A percentile compares a stretch with the other conserved stretches of the same genome.
Evolutionary conservation across 2,113 vertebrate genomes (phyloP).

Genomic region (Rallus limicola): DNA sequence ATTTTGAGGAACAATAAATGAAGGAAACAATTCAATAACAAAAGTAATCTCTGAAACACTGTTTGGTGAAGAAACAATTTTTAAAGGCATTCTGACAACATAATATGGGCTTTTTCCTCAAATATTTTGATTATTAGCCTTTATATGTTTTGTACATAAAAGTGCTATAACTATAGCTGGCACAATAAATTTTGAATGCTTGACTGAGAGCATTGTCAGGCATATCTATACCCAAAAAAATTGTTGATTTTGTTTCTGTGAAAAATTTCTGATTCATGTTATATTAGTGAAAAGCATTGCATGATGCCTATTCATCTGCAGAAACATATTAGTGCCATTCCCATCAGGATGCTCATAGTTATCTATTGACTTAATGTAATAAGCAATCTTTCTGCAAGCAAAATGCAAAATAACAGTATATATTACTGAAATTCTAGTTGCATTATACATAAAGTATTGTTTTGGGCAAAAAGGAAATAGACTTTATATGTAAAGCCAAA

Average conservation of each 20-base stretch:
- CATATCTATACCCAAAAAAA: not conserved
- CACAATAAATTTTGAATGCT: not conserved
- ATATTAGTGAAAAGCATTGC: not conserved
- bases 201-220: not conserved
- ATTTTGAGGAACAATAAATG: not conserved
- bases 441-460: not conserved
- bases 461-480: not conserved
- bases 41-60: not conserved
- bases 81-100: not conserved
- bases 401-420: not conserved
- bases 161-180: not conserved
- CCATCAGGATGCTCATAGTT: not conserved
- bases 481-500: not conserved
- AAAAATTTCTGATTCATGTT: not conserved
- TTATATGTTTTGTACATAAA: not conserved
- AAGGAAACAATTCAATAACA: not conserved
- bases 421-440: not conserved
- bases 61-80: not conserved
- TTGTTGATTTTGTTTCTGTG: accelerated
- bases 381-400: not conserved
- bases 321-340: not conserved
- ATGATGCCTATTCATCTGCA: not conserved
- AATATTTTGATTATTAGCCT: not conserved
- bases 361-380: not conserved
- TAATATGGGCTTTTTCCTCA: not conserved